Base-by-base conservation (phyloP, 1,140 invertebrate species). In the Maconellicoccus hirsutus region DNA sequence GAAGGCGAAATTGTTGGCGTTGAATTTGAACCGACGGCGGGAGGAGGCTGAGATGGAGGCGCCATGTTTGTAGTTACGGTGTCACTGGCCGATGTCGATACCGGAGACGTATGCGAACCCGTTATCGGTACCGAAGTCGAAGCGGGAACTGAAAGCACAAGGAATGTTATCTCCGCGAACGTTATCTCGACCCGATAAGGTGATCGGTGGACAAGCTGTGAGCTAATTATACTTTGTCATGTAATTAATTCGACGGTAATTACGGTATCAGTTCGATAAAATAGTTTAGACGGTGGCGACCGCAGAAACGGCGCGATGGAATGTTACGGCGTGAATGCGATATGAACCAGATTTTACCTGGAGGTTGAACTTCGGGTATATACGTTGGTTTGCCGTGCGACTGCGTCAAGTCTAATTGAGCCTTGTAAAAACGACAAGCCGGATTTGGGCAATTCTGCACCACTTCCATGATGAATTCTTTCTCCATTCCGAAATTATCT, bases 401-500 rank as follows among this genome's bases (percentile, higher is more conserved):
- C 61, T 75, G 76, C 8, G 74, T 70, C 19, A 77, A 52, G 63
- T 77, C 76, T 78, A 91, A 80, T 77, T 92, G 89, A 79, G 87
- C 91, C 78, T 92, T 92, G 76, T 91, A 91, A 77, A 89, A 92
- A 23, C 89, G 85, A 76, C 90, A 92, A 29, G 89, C 89, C 26
- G 89, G 89, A 80, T 91, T 91, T 0, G 89, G 90, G 76, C 90
- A 92, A 73, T 91, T 91, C 78, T 92, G 89, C 12, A 92, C 89
- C 33, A 92, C 89, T 79, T 92, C 89, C 71, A 91, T 84, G 52
- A 92, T 92, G 76, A 92, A 92, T 77, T 92, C 90, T 78, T 92
- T 91, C 78, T 92, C 90, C 89, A 92, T 92, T 25, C 90, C 90
- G 81, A 92, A 92, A 78, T 89, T 89, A 77, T 92, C 90, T 59